phyloP scores from a whole-genome alignment of 2,888 invertebrate genomes.

The Empis stercorea region DNA sequence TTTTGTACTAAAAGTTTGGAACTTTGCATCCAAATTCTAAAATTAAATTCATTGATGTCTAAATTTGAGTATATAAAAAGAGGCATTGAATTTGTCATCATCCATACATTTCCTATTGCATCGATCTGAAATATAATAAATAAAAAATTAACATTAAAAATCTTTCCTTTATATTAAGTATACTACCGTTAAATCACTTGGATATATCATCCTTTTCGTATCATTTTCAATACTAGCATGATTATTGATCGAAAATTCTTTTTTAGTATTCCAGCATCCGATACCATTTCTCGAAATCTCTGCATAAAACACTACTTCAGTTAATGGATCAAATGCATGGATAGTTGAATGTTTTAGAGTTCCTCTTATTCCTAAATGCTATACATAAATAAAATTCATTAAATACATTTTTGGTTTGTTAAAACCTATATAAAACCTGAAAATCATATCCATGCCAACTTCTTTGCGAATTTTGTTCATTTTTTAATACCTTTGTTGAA shows the following conservation, averaged over 20 bases:
- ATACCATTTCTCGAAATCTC: conserved; percentile 57
- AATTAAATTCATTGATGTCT: no score
- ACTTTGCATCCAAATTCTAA: no score
- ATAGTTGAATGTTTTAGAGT: conserved; percentile 52
- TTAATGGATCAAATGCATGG: conserved; percentile 47
- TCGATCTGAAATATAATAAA: no score
- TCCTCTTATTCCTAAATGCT: conserved; percentile 53
- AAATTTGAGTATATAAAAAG: no score
- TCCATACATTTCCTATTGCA: no score
- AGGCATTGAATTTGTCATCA: no score
- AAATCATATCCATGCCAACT: conserved; percentile 44
- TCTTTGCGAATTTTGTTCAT: conserved; percentile 41
- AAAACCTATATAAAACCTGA: conserved; percentile 24
- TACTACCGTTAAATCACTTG: conserved; percentile 49
- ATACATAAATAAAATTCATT: conserved; percentile 2
- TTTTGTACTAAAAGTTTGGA: no score
- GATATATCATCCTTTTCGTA: conserved; percentile 51
- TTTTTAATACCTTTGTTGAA: conserved; percentile 46
- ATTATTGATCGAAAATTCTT: conserved; percentile 38
- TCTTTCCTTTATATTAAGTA: no score
- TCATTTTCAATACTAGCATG: conserved; percentile 47
- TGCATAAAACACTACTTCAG: conserved; percentile 53
- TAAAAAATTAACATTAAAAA: no score
- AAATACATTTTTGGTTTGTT: neutral
- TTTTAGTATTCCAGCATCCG: conserved; percentile 59